Conservation (phyloP, 2,113 vertebrate genomes). For the Thalassoma bifasciatum region DNA sequence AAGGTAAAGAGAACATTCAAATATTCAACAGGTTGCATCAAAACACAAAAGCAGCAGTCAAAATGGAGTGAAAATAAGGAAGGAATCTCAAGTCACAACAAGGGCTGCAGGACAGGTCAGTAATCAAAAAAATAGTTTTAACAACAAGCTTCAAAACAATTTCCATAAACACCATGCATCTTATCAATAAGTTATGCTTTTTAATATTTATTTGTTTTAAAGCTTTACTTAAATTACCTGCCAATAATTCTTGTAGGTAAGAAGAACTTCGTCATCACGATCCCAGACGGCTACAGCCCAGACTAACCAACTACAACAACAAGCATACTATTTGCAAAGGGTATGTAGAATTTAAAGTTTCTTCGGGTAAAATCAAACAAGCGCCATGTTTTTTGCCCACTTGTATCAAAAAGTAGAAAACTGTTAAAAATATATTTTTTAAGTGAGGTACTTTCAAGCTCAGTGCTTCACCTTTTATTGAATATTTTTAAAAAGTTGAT, state of each 20-base stretch:
- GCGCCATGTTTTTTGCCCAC: background rate
- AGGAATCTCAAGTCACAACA: background rate
- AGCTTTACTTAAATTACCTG: background rate
- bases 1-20: background rate
- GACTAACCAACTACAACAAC: background rate
- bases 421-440: too few species aligned
- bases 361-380: too few species aligned
- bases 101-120: background rate
- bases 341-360: background rate
- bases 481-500: too few species aligned
- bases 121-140: constrained; percentile 6
- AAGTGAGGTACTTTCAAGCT: too few species aligned
- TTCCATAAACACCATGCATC: too few species aligned
- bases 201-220: background rate
- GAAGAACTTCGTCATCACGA: background rate
- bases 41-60: rapidly evolving
- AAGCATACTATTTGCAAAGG: rapidly evolving
- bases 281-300: rapidly evolving
- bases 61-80: background rate
- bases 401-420: too few species aligned
- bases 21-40: constrained; percentile 27
- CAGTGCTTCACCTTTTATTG: too few species aligned
- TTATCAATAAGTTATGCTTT: too few species aligned
- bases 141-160: too few species aligned
- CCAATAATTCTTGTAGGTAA: background rate